Evolutionary conservation across 2,888 invertebrate species (phyloP), one percentile per base, ranked within the genome.

Genomic region (Venustoraphidia nigricollis): DNA sequence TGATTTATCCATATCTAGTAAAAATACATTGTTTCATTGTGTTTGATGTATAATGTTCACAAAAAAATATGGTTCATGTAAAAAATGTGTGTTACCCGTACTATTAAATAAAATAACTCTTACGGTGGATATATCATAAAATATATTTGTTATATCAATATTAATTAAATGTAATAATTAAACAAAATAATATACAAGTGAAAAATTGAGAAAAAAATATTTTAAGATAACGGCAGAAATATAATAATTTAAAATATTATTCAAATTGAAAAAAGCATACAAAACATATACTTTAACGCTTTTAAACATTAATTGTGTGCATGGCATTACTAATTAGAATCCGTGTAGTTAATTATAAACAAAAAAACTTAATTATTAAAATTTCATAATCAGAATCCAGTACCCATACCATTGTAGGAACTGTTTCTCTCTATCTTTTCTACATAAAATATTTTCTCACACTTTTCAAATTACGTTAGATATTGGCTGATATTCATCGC

Each of bases 1-100:
- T 35, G 11, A 6, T 44, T 38, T 37, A 36, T 14, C 43, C 49
- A 47, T 49, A 41, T 47, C 42, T 45, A 45, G 47, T 40, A 41
- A 45, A 47, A 49, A 46, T 51, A 47, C 34, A 35, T 46, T 47
- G 49, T 45, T 47, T 52, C 41, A 45, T 43, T 50, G 45, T 45
- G 45, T 10, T 45, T 45, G 17, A 10, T 45, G 45, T 45, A 45
- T 36, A 36, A 17, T 45, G 45, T 45, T 45, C 36, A 45, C 36
- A 14, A 13, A 27, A 27, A 27, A 34, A 27, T 27, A 27, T 45
- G 45, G 45, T 45, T 36, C 36, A 38, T 45, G 45, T 45, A 45
- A 45, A 44, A 45, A 45, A 27, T 45, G 37, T 45, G 45, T 45
- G 45, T 45, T 45, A 27, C 34, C 34, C 36, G 17, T 45, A 14